Evolutionary conservation across 1,140 invertebrate species (phyloP).

Genomic region (Mesaphorura yosii): DNA sequence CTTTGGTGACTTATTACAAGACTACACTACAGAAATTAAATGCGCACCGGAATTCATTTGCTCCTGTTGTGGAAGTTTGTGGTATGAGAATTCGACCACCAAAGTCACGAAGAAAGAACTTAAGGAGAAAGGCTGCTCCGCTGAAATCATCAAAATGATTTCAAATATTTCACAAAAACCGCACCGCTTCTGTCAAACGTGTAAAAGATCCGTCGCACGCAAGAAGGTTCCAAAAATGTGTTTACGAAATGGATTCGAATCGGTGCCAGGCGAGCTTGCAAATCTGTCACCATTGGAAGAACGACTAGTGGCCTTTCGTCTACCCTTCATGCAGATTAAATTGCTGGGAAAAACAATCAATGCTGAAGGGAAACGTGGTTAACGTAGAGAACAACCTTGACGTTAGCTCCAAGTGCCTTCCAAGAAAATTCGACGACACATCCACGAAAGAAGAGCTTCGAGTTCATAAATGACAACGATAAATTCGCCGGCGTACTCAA

Average conservation of each 20-base stretch:
- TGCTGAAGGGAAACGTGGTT: conserved; percentile 18
- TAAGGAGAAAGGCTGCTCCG: background rate
- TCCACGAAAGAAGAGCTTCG: too few relatives aligned
- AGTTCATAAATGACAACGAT: too few relatives aligned
- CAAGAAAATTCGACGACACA: conserved; percentile 18
- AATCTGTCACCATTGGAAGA: conserved; percentile 10
- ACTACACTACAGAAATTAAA: background rate
- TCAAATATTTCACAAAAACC: background rate
- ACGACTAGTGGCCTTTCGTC: conserved; percentile 8
- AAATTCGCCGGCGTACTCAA: too few relatives aligned
- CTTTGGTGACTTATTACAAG: background rate
- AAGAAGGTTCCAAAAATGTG: conserved; percentile 6
- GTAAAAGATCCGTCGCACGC: background rate
- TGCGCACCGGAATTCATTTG: conserved; percentile 3
- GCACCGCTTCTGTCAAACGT: conserved; percentile 5
- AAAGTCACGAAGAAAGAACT: background rate
- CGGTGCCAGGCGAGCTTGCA: conserved; percentile 5
- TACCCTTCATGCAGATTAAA: conserved; percentile 25
- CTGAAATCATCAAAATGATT: background rate
- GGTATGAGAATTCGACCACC: background rate
- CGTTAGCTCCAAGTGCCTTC: conserved; percentile 4
- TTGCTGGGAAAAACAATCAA: conserved; percentile 10
- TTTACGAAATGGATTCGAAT: conserved; percentile 19
- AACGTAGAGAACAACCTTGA: conserved; percentile 21
- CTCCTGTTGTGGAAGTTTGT: conserved; percentile 12